phyloP scores from a whole-genome alignment of 2,113 vertebrate genomes.

The Dromiciops gliroides region DNA sequence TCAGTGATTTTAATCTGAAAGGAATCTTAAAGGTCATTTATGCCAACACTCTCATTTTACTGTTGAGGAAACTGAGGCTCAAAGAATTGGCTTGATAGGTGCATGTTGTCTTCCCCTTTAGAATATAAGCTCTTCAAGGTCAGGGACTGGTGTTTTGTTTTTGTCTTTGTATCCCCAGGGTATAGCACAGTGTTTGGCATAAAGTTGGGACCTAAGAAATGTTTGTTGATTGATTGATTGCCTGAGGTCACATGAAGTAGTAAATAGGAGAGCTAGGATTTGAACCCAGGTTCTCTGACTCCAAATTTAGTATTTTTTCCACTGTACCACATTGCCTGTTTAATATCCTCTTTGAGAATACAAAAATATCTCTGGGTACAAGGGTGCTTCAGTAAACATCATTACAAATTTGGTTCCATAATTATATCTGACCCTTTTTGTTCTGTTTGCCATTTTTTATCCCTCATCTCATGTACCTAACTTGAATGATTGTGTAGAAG shows the following conservation, averaged over 20 bases:
- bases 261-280: background rate
- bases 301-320: background rate
- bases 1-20: background rate
- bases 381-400: background rate
- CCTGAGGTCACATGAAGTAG: background rate
- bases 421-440: constrained; percentile 2
- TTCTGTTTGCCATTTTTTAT: background rate
- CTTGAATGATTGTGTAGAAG: background rate
- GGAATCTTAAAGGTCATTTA: background rate
- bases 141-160: background rate
- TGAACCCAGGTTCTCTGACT: background rate
- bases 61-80: background rate
- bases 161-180: background rate
- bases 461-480: background rate
- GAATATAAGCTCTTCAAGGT: background rate
- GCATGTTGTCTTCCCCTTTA: background rate
- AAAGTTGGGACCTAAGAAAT: background rate
- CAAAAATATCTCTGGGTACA: background rate
- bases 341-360: background rate
- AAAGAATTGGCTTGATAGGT: background rate
- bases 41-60: background rate
- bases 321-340: background rate
- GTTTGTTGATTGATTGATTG: background rate
- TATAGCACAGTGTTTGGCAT: background rate
- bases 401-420: background rate